Evolutionary conservation across 2,113 vertebrate species (phyloP).

Genomic region (Rousettus leschenaultii): DNA sequence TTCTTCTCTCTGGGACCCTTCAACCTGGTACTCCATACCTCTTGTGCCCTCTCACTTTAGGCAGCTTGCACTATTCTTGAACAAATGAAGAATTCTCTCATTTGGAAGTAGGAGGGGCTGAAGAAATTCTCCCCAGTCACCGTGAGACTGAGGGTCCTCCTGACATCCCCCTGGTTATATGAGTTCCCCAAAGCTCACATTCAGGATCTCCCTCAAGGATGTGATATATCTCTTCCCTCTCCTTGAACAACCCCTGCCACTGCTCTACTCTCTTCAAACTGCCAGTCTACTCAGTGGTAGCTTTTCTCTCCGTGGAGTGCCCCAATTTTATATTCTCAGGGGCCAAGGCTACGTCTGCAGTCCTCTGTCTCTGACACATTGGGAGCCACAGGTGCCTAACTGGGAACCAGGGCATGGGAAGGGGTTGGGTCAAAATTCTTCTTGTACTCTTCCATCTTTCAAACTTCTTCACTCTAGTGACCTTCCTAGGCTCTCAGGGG

Average conservation of each 20-base stretch:
- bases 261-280: constrained; percentile 43
- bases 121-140: constrained; percentile 45
- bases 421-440: constrained; percentile 26
- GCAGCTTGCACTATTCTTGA: constrained; percentile 73
- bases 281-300: constrained; percentile 16
- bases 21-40: constrained; percentile 67
- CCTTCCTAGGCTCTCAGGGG: constrained; percentile 60
- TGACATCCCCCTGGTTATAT: neutral
- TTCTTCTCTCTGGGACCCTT: constrained; percentile 67
- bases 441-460: constrained; percentile 43
- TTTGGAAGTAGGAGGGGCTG: constrained; percentile 46
- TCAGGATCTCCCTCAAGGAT: constrained; percentile 59
- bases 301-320: constrained; percentile 48
- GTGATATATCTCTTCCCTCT: constrained; percentile 24
- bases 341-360: constrained; percentile 48
- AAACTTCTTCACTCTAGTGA: constrained; percentile 49
- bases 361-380: constrained; percentile 35
- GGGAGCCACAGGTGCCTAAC: constrained; percentile 62
- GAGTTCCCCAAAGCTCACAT: constrained; percentile 53
- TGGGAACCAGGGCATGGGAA: constrained; percentile 59
- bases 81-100: constrained; percentile 59
- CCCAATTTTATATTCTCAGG: constrained; percentile 69
- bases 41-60: constrained; percentile 71
- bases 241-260: neutral
- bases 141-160: constrained; percentile 42